phyloP scores from a whole-genome alignment of 2,888 invertebrate species.

The Cataglyphis cursor region DNA sequence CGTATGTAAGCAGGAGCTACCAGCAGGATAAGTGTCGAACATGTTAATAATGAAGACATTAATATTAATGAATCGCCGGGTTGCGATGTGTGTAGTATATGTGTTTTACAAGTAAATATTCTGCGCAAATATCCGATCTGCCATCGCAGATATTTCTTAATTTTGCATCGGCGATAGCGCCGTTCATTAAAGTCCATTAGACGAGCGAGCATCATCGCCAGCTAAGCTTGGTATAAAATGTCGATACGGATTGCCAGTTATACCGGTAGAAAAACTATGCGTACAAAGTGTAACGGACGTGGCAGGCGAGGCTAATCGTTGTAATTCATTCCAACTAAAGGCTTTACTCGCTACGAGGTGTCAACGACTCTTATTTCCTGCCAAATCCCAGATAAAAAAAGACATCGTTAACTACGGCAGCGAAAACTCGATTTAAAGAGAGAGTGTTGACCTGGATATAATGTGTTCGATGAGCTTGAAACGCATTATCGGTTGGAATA shows the following conservation, averaged over 20 bases:
- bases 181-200: slow-evolving; percentile 35
- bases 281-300: slow-evolving; percentile 37
- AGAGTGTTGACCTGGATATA: slow-evolving; percentile 79
- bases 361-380: slow-evolving; percentile 51
- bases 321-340: slow-evolving; percentile 34
- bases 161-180: slow-evolving; percentile 20
- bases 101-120: slow-evolving; percentile 18
- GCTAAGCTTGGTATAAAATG: slow-evolving; percentile 4
- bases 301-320: slow-evolving; percentile 25
- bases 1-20: background rate
- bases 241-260: slow-evolving; percentile 40
- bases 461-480: slow-evolving; percentile 70
- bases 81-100: background rate
- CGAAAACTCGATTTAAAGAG: slow-evolving; percentile 59
- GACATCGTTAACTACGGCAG: background rate
- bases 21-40: slow-evolving; percentile 24
- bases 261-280: slow-evolving; percentile 23
- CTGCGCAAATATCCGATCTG: slow-evolving; percentile 18
- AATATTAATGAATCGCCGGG: slow-evolving; percentile 40
- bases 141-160: slow-evolving; percentile 26
- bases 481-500: slow-evolving; percentile 70
- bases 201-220: slow-evolving; percentile 6
- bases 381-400: slow-evolving; percentile 26
- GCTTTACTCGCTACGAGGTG: slow-evolving; percentile 27
- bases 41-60: slow-evolving; percentile 38